A percentile compares a stretch with the other conserved stretches of the same genome.
These are phyloP conservation scores for Nylanderia fulva DNA, from an alignment of 1,140 invertebrate species.

Conservation along the genomic window DNA sequence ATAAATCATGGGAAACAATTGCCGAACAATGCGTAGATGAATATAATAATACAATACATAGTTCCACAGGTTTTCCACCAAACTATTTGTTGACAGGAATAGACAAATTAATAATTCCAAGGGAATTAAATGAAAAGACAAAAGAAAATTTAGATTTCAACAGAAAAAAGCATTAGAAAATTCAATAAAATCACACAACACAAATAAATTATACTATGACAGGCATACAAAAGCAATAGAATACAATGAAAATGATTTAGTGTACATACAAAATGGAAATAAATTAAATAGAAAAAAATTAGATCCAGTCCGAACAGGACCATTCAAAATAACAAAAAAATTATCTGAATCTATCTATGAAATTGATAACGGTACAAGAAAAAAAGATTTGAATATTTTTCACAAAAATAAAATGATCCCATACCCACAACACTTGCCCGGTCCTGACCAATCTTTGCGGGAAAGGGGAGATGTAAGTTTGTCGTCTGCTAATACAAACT, in stretches of 20 bases:
- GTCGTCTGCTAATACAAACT: no score
- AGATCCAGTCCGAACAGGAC: slow-evolving; percentile 39
- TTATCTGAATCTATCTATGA: slow-evolving; percentile 48
- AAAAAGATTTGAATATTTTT: no score
- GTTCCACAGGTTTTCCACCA: slow-evolving; percentile 61
- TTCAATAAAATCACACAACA: slow-evolving; percentile 31
- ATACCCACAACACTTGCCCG: neutral
- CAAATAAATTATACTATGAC: slow-evolving; percentile 54
- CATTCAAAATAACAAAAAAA: slow-evolving; percentile 52
- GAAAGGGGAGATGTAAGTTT: slow-evolving; percentile 33
- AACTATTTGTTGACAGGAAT: slow-evolving; percentile 62
- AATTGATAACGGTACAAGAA: slow-evolving; percentile 33
- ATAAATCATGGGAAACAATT: slow-evolving; percentile 51
- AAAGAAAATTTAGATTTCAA: slow-evolving; percentile 32
- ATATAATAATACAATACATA: slow-evolving; percentile 67
- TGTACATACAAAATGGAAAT: no score
- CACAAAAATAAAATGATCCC: no score
- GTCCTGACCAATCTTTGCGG: neutral
- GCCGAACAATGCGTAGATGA: slow-evolving; percentile 63
- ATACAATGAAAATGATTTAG: no score
- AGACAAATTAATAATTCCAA: slow-evolving; percentile 46
- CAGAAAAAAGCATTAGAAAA: slow-evolving; percentile 53
- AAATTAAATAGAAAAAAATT: no score
- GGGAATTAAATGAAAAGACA: slow-evolving; percentile 39
- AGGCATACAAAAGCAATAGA: slow-evolving; percentile 33